Evolutionary conservation across 2,888 invertebrate genomes (phyloP).

Genomic region (Biston stratarius): DNA sequence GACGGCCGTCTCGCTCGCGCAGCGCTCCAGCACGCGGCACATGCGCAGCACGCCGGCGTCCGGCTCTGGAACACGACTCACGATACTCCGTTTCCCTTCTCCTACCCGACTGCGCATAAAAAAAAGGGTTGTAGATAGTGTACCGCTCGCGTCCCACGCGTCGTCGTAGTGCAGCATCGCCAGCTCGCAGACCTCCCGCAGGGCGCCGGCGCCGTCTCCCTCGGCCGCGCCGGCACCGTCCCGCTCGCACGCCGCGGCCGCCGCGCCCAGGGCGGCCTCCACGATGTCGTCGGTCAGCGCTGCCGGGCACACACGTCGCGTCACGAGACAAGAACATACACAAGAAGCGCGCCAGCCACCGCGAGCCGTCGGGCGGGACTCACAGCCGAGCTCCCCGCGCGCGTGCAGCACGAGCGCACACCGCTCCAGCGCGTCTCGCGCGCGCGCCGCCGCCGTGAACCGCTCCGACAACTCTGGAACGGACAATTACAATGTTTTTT

Average conservation of each 20-base stretch:
- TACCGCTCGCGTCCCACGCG: constrained; percentile 13
- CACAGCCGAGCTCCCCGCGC: not conserved
- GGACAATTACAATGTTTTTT: not conserved
- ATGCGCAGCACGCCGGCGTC: constrained; percentile 14
- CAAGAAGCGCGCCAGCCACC: too few species aligned
- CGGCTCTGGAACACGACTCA: constrained; percentile 13
- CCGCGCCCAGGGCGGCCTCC: constrained; percentile 28
- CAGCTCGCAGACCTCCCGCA: constrained; percentile 28
- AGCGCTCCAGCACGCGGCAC: constrained; percentile 7
- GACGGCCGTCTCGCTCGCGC: constrained; percentile 6
- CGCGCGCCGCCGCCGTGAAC: not conserved
- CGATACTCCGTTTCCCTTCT: not conserved
- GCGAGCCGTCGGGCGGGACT: too few species aligned
- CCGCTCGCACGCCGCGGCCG: not conserved
- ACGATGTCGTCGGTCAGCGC: constrained; percentile 6
- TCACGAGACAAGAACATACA: too few species aligned
- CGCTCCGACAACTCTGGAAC: not conserved
- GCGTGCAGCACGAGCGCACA: not conserved
- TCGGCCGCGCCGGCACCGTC: not conserved
- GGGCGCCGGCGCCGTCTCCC: constrained; percentile 15
- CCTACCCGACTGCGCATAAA: not conserved
- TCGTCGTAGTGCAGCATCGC: constrained; percentile 34
- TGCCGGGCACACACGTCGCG: not conserved
- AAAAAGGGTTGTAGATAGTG: not conserved
- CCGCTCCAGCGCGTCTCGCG: not conserved